Evolutionary conservation across 2,113 vertebrate genomes (phyloP), one percentile per base, ranked within the genome.

Genomic region (Pedionomus torquatus): DNA sequence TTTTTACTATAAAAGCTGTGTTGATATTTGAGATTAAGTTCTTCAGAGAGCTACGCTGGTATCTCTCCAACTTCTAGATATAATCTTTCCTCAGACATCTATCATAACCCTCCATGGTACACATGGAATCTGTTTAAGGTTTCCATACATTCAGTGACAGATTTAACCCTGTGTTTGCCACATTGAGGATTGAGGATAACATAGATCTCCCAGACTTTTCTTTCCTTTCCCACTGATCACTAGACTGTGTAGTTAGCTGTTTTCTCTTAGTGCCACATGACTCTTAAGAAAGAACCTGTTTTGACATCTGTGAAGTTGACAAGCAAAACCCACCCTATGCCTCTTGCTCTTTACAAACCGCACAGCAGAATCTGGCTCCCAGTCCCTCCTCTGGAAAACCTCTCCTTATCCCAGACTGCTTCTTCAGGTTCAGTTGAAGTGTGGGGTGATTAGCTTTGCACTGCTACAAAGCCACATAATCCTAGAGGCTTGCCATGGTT

Each of bases 141-240:
- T 94, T 74, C 58, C 18, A 55, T 30, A 46, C n/a, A 26, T 44
- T 25, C 54, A 83, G 39, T 24, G 12, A 69, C 18, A 89, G 17
- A 65, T 65, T 77, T 83, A 92, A 77, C 64, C 44, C 55, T 58
- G 20, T 1, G 0, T 90, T 82, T 82, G 8, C 70, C 46, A 61
- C 25, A 30, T 0, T 82, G 15, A 11, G 35, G 52, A 30, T 0
- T 82, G 15, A 11, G 35, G 52, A 49, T 8, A 64, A 24, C 6
- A 58, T 1, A 55, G 25, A 33, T 76, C 48, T 35, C 12, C 43
- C 26, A 68, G 52, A 48, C 12, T 41, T 39, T 82, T 49, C 13
- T 37, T 69, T 65, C 33, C 43, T 64, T 80, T 66, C 13, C 30
- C 10, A 30, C 43, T 3, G 1, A 25, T 74, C 31, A 65, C 52